Base-by-base conservation (phyloP, 2,888 invertebrate species). In the Neocrepidodera transversa region DNA sequence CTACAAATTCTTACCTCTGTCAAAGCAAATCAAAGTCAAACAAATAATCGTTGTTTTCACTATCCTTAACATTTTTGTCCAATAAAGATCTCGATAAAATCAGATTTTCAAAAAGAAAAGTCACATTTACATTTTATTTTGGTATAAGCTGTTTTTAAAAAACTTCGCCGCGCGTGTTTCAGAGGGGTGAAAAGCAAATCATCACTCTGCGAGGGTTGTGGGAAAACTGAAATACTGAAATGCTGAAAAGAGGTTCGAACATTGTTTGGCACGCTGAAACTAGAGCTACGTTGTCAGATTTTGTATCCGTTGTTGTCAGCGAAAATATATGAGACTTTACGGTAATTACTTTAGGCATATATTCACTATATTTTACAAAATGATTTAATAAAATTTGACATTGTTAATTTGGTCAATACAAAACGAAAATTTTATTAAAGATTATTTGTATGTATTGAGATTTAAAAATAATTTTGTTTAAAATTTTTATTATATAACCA, bases 201-300 rank as follows among this genome's bases (percentile, higher is more conserved):
- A 28, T 42, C n/a, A 10, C 51, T 3, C 23, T 13, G 14, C 32
- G 26, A 38, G 26, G 20, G 35, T 16, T 16, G 45, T 45, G 8
- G 14, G 40, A 54, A 50, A 47, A 54, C 59, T 54, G 45, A 32
- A 54, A 50, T 38, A 54, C 59, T 54, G 45, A 57, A 51, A 17
- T 16, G 17, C 17, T n/a, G 51, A 40, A 51, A 49, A 54, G 16
- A 20, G 59, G 35, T 45, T 48, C 35, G 10, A 32, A 35, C 26
- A 43, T 45, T 47, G 54, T 54, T 50, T 4, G 48, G 50, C 50
- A 38, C 49, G 50, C 40, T 43, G 6, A 42, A 42, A 35, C 42
- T 17, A 13, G 17, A 11, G 59, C 54, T 7, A 28, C 23, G 59
- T 42, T 59, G 59, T 36, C 59, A 30, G 49, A 18, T 60, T 49